These are phyloP conservation scores for Aspidiotus destructor DNA, from an alignment of 2,888 invertebrate genomes.

Conservation along the genomic window DNA sequence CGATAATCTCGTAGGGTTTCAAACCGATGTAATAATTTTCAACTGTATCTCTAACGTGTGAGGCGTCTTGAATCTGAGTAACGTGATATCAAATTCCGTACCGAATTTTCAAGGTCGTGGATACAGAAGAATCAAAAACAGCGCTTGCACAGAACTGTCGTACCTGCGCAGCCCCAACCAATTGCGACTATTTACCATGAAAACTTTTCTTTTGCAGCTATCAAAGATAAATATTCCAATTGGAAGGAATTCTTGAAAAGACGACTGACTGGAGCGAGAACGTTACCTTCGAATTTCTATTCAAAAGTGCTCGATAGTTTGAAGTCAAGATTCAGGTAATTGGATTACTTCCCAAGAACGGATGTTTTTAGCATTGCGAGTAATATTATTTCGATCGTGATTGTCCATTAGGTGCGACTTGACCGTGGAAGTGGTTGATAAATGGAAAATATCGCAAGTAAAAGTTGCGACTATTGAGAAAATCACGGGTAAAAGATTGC, in stretches of 20 bases:
- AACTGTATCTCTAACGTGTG: no score
- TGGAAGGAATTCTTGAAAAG: constrained; percentile 93
- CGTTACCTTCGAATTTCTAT: constrained; percentile 85
- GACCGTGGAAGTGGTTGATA: constrained; percentile 88
- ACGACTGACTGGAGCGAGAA: constrained; percentile 86
- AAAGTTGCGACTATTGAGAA: constrained; percentile 81
- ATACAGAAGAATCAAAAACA: no score
- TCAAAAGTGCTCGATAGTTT: constrained; percentile 75
- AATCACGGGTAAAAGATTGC: constrained; percentile 83
- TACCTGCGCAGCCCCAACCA: no score
- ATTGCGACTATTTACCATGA: no score
- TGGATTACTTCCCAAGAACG: not conserved
- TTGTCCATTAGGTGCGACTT: constrained; percentile 55
- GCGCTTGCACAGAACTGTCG: no score
- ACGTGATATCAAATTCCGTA: no score
- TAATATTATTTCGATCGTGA: no score
- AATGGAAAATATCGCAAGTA: constrained; percentile 87
- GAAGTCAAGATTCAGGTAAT: constrained; percentile 60
- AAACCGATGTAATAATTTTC: no score
- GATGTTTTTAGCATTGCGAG: no score
- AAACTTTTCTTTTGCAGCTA: constrained; percentile 46
- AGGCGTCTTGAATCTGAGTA: no score
- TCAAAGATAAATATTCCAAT: constrained; percentile 85
- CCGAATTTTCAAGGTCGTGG: no score
- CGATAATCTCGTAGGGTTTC: no score